Conservation (phyloP, 1,140 invertebrate species). For the Drosophila jambulina region DNA sequence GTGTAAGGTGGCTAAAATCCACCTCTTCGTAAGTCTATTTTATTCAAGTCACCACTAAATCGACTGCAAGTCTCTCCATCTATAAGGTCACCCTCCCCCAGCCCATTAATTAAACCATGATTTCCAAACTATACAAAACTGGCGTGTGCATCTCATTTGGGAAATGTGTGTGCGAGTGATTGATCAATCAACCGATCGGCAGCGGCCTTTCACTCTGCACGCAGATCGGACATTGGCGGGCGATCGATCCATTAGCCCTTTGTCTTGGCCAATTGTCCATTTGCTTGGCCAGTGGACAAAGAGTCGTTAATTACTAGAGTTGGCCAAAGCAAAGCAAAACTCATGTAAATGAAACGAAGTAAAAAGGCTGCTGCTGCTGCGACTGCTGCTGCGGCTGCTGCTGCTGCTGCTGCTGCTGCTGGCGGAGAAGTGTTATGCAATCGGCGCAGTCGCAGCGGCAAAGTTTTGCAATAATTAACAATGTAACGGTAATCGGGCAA, state of each 20-base stretch:
- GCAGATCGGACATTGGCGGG: conserved; percentile 1
- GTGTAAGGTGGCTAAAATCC: background rate
- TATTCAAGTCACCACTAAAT: conserved; percentile 1
- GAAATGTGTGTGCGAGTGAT: conserved; percentile 10
- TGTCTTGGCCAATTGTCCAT: conserved; percentile 42
- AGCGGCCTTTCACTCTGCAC: conserved; percentile 44
- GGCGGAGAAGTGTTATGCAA: conserved; percentile 54
- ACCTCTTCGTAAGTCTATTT: background rate
- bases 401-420: conserved; percentile 13
- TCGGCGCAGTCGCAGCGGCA: conserved; percentile 33
- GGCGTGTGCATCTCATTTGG: conserved; percentile 24
- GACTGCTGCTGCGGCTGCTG: background rate
- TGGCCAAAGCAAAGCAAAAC: conserved; percentile 19
- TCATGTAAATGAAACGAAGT: conserved; percentile 20
- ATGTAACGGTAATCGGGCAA: conserved; percentile 75
- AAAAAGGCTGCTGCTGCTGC: conserved; percentile 9
- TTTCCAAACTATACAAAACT: conserved; percentile 30
- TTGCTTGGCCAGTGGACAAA: conserved; percentile 24
- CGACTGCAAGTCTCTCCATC: conserved; percentile 3
- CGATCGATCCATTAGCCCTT: conserved; percentile 15
- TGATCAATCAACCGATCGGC: conserved; percentile 32
- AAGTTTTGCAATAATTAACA: conserved; percentile 81
- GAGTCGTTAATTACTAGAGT: conserved; percentile 46
- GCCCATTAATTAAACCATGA: conserved; percentile 25
- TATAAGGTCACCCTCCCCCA: background rate